phyloP scores from a whole-genome alignment of 2,888 invertebrate species.

The Hydraecia micacea region DNA sequence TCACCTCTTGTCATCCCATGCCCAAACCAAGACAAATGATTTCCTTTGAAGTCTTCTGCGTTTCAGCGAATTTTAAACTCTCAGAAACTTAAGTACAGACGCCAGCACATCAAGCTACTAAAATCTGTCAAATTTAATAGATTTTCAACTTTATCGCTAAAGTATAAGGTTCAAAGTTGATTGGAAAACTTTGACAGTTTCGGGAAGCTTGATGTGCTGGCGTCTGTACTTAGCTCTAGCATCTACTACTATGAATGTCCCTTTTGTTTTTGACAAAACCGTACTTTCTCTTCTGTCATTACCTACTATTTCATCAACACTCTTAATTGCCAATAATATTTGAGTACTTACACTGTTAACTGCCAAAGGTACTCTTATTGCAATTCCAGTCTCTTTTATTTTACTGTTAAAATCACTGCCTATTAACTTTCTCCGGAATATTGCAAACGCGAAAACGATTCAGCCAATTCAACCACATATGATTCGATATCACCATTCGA shows the following conservation, averaged over 20 bases:
- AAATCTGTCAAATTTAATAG: no score
- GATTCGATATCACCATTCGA: constrained; percentile 53
- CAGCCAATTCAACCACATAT: constrained; percentile 35
- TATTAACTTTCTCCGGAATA: constrained; percentile 62
- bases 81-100: neutral
- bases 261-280: constrained; percentile 31
- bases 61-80: neutral
- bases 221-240: neutral
- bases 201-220: no score
- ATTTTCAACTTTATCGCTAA: no score
- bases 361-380: constrained; percentile 38
- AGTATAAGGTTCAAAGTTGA: no score
- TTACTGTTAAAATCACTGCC: constrained; percentile 53
- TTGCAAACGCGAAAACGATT: constrained; percentile 45
- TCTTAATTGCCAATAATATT: constrained; percentile 45
- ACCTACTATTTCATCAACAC: constrained; percentile 32
- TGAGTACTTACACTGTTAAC: constrained; percentile 38
- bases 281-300: constrained; percentile 37
- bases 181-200: no score
- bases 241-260: constrained; percentile 7
- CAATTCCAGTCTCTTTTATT: constrained; percentile 58
- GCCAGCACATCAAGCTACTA: neutral
- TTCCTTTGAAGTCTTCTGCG: neutral
- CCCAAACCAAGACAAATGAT: neutral
- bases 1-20: neutral